These are phyloP conservation scores for Caenorhabditis drosophilae DNA, from an alignment of 2,888 invertebrate species.

Conservation along the genomic window DNA sequence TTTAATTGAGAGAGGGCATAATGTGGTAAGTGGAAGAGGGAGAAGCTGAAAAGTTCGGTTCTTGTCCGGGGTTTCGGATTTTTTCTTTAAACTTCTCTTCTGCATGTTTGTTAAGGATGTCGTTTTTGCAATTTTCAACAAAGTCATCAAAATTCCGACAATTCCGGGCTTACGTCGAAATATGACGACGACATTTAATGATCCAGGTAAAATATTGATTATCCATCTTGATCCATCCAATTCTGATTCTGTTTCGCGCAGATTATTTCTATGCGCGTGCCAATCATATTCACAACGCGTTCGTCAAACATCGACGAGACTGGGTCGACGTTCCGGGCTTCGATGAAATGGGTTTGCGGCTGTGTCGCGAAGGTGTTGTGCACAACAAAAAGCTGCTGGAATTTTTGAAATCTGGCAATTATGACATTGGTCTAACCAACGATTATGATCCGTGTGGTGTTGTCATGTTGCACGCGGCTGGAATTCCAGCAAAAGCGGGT, in stretches of 20 bases:
- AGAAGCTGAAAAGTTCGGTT: too few species aligned
- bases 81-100: neutral
- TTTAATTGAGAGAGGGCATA: slow-evolving; percentile 18
- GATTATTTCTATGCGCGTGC: neutral
- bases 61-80: too few species aligned
- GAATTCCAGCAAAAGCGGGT: slow-evolving; percentile 27
- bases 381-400: slow-evolving; percentile 13
- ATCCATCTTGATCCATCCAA: too few species aligned
- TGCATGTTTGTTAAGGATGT: slow-evolving; percentile 13
- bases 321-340: slow-evolving; percentile 14
- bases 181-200: too few species aligned
- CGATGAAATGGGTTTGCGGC: slow-evolving; percentile 14
- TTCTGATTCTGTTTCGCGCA: too few species aligned
- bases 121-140: slow-evolving; percentile 16
- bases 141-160: slow-evolving; percentile 9
- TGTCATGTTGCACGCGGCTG: slow-evolving; percentile 28
- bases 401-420: slow-evolving; percentile 20
- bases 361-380: slow-evolving; percentile 24
- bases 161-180: slow-evolving; percentile 17
- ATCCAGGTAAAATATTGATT: too few species aligned
- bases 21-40: slow-evolving; percentile 10
- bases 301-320: slow-evolving; percentile 13
- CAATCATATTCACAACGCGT: slow-evolving; percentile 6
- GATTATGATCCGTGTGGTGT: slow-evolving; percentile 37
- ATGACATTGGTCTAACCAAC: slow-evolving; percentile 29